Percentiles rank a stretch among this genome's conserved stretches.
phyloP scores from a whole-genome alignment of 2,113 vertebrate species.

The Chunga burmeisteri region DNA sequence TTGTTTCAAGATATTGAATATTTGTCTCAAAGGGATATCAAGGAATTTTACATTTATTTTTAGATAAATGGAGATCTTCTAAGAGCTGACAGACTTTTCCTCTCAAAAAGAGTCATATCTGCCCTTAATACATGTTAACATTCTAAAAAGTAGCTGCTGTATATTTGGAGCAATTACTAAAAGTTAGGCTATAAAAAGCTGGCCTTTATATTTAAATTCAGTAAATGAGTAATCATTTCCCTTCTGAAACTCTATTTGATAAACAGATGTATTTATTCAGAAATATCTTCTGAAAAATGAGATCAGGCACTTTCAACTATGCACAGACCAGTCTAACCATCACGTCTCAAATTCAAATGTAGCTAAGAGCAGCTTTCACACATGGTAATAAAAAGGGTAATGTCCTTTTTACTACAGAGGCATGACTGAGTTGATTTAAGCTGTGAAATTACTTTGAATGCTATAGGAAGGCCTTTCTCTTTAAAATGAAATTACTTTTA shows the following conservation, averaged over 20 bases:
- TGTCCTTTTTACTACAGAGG: not conserved
- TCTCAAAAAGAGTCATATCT: not conserved
- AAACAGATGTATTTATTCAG: not conserved
- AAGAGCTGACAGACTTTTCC: not conserved
- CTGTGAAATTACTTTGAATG: slow-evolving; percentile 17
- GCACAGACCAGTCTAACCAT: not conserved
- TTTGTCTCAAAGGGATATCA: not conserved
- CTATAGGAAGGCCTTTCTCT: not conserved
- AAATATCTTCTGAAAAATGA: not conserved
- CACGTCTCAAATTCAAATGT: not conserved
- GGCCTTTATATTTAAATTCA: not conserved
- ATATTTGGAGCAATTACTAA: not conserved
- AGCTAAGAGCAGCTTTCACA: not conserved
- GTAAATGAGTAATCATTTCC: not conserved
- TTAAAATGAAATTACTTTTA: not conserved
- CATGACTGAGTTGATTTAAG: not conserved
- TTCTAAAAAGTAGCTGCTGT: not conserved
- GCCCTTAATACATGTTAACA: not conserved
- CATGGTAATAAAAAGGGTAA: not conserved
- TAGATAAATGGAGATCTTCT: not conserved
- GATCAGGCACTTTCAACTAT: not conserved
- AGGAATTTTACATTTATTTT: not conserved
- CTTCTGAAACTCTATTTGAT: not conserved
- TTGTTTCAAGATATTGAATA: not conserved
- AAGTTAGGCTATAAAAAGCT: not conserved